Conservation (phyloP, 2,113 vertebrate species). For the Sorex fumeus region DNA sequence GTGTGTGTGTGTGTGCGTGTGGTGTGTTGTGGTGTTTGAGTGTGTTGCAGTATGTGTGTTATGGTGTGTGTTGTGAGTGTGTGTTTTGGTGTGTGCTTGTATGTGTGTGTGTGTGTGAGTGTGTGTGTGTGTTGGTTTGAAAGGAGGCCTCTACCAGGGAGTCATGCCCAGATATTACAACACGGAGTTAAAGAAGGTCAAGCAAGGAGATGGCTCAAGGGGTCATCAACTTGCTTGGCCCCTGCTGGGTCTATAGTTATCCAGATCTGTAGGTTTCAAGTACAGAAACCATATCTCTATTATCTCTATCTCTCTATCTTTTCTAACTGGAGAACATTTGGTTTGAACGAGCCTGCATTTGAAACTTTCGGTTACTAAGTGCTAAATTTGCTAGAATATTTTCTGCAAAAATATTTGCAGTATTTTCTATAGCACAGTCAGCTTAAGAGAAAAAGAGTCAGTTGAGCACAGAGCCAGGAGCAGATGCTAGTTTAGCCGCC, state of each 20-base stretch:
- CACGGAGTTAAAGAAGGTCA: background rate
- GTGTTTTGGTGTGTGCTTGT: background rate
- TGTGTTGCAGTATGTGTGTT: too few species aligned
- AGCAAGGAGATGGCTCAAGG: background rate
- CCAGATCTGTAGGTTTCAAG: background rate
- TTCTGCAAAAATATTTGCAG: background rate
- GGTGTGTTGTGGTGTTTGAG: too few species aligned
- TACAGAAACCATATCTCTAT: background rate
- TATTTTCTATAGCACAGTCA: background rate
- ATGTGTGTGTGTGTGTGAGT: background rate
- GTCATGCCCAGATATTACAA: background rate
- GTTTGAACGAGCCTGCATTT: background rate
- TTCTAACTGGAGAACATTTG: too few species aligned
- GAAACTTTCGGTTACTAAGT: background rate
- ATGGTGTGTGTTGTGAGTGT: background rate
- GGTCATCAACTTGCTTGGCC: too few species aligned
- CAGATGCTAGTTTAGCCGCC: too few species aligned
- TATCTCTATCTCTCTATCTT: background rate
- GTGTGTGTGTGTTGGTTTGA: background rate
- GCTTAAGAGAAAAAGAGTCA: too few species aligned
- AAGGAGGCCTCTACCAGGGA: background rate
- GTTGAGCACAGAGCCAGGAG: too few species aligned
- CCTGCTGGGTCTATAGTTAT: too few species aligned
- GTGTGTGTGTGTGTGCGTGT: too few species aligned
- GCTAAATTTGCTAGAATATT: background rate